Percentiles rank a stretch among this genome's conserved stretches.
These are phyloP conservation scores for Thermophis baileyi DNA, from an alignment of 2,113 vertebrate genomes.

Conservation along the genomic window DNA sequence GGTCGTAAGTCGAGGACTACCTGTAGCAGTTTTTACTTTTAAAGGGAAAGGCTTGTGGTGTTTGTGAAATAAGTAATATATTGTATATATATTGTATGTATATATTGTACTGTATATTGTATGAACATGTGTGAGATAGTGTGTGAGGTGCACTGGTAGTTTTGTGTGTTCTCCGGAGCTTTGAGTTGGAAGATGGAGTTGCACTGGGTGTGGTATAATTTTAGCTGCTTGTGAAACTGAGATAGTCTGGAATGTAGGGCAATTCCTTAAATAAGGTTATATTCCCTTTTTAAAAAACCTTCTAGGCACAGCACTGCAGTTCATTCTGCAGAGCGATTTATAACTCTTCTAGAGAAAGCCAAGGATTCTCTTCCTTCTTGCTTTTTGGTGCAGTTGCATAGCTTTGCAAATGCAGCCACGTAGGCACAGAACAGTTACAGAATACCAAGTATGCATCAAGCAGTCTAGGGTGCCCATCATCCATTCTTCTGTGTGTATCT, in stretches of 20 bases:
- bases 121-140: background rate
- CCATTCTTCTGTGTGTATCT: background rate
- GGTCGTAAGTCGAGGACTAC: background rate
- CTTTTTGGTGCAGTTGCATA: constrained; percentile 14
- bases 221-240: constrained; percentile 3
- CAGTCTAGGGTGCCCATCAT: background rate
- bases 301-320: background rate
- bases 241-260: background rate
- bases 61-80: background rate
- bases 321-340: background rate
- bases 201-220: background rate
- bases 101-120: background rate
- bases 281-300: background rate
- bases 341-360: background rate
- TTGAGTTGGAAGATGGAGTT: background rate
- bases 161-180: background rate
- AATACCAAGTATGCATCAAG: constrained; percentile 3
- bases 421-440: constrained; percentile 1
- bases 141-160: background rate
- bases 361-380: background rate
- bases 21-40: background rate
- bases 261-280: background rate
- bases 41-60: background rate
- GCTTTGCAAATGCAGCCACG: background rate
- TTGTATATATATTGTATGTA: no score